Percentiles rank a stretch among this genome's conserved stretches.
phyloP scores from a whole-genome alignment of 2,113 vertebrate genomes.

The Protobothrops mucrosquamatus region DNA sequence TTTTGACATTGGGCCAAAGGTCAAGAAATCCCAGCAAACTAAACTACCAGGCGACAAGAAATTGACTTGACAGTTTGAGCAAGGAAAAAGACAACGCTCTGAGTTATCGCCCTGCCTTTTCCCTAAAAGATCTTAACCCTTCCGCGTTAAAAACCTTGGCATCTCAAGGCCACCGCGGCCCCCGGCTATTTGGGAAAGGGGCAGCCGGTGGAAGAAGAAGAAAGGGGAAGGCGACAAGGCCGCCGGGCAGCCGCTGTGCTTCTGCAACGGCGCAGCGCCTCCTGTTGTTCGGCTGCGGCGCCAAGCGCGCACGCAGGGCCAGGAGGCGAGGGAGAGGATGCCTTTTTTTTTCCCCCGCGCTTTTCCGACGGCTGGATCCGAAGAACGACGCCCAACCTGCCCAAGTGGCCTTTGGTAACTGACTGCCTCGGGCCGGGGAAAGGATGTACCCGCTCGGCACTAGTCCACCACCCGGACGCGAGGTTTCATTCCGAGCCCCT shows the following conservation, averaged over 20 bases:
- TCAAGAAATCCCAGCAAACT: not conserved
- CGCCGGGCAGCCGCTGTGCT: not conserved
- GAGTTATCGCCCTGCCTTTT: not conserved
- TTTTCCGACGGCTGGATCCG: not conserved
- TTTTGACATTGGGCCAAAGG: not conserved
- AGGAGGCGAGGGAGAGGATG: not conserved
- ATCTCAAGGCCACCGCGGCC: not conserved
- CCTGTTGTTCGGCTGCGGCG: slow-evolving; percentile 49
- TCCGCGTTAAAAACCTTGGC: not conserved
- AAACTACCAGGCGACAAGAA: not conserved
- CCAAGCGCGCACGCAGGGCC: not conserved
- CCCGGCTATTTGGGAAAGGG: not conserved
- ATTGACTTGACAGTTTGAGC: not conserved
- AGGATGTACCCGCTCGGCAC: not conserved
- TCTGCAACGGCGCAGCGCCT: slow-evolving; percentile 65
- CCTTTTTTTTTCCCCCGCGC: not conserved
- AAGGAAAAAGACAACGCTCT: not conserved
- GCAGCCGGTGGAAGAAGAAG: not conserved
- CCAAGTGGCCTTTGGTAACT: not conserved
- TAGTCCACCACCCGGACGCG: not conserved
- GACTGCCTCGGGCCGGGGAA: not conserved
- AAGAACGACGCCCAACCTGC: not conserved
- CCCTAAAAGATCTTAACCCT: not conserved
- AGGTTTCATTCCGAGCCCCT: not conserved
- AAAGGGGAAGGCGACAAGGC: not conserved